Base-by-base conservation (phyloP, 2,113 vertebrate species). In the Passer montanus region DNA sequence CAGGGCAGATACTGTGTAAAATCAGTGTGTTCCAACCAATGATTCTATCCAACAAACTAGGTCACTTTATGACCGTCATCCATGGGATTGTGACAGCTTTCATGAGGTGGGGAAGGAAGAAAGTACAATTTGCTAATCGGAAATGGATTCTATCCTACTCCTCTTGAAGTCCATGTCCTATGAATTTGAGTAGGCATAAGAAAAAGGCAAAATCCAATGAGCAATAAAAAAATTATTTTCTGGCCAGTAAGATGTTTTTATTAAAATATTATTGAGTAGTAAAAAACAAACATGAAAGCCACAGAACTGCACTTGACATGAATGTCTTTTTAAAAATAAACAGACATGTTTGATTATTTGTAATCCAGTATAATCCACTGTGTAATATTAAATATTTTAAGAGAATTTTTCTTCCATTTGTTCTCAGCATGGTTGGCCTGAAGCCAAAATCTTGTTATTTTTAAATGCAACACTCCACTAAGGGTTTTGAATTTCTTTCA, bases 401-500 rank as follows among this genome's bases (percentile, higher is more conserved):
- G 83, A 84, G 50, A 88, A 85, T 91, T 86, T 90, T 95, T 75
- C 64, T 90, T 94, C 96, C 87, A 68, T 79, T 93, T 94, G 89
- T 91, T 94, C 80, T 81, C 84, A 84, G 78, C 28, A 75, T 43
- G 64, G 49, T 58, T 94, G 94, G 86, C 94, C 84, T 70, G 90
- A 93, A 96, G 75, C 93, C 95, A 95, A 80, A 93, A 93, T 90
- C 73, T 80, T 95, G 14, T 91, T 84, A 72, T 49, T 92, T 96
- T 97, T 96, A 83, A 93, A 97, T 81, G 58, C 56, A 91, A 37
- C 53, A 66, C 55, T 95, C 55, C 19, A 74, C 30, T 91, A 85
- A 93, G 64, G 69, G 23, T 80, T 96, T 95, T 84, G 75, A 89
- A 93, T 85, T 84, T 70, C 53, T 94, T 97, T 97, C 96, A 95